These are phyloP conservation scores for Lycodopsis pacificus DNA, from an alignment of 2,797 vertebrate species.

Conservation along the genomic window DNA sequence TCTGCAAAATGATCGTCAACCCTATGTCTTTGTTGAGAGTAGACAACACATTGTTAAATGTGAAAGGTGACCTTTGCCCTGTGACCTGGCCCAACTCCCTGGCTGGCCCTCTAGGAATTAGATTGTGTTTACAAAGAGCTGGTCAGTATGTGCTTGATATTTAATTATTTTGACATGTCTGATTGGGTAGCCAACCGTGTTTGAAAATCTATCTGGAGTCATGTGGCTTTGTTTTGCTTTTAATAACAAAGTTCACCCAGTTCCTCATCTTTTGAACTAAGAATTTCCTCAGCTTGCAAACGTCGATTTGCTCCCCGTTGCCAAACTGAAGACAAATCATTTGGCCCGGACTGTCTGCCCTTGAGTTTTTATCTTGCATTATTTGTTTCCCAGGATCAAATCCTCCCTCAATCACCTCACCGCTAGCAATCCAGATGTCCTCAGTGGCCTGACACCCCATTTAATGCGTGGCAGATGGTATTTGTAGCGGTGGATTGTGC, in stretches of 20 bases:
- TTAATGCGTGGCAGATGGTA: conserved; percentile 69
- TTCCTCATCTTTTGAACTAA: conserved; percentile 24
- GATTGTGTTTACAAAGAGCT: conserved; percentile 52
- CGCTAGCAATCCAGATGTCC: conserved; percentile 65
- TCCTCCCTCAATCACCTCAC: conserved; percentile 40
- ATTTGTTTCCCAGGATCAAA: conserved; percentile 45
- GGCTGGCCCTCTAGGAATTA: conserved; percentile 30
- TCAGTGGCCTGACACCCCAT: conserved; percentile 61
- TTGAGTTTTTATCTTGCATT: conserved; percentile 43
- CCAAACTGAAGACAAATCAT: conserved; percentile 21
- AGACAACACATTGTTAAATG: conserved; percentile 12
- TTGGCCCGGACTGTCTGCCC: not conserved
- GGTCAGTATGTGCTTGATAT: conserved; percentile 48
- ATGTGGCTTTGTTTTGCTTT: conserved; percentile 30
- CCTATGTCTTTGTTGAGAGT: conserved; percentile 41
- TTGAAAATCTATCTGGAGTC: conserved; percentile 25
- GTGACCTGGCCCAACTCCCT: conserved; percentile 32
- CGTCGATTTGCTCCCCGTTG: conserved; percentile 6
- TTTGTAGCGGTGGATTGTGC: conserved; percentile 60
- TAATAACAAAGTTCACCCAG: conserved; percentile 18
- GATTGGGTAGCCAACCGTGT: conserved; percentile 11
- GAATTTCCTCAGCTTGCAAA: conserved; percentile 17
- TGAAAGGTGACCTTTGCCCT: conserved; percentile 53
- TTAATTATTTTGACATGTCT: conserved; percentile 50
- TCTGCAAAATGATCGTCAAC: conserved; percentile 17